phyloP scores from a whole-genome alignment of 2,113 vertebrate species.

The Phalacrocorax carbo region DNA sequence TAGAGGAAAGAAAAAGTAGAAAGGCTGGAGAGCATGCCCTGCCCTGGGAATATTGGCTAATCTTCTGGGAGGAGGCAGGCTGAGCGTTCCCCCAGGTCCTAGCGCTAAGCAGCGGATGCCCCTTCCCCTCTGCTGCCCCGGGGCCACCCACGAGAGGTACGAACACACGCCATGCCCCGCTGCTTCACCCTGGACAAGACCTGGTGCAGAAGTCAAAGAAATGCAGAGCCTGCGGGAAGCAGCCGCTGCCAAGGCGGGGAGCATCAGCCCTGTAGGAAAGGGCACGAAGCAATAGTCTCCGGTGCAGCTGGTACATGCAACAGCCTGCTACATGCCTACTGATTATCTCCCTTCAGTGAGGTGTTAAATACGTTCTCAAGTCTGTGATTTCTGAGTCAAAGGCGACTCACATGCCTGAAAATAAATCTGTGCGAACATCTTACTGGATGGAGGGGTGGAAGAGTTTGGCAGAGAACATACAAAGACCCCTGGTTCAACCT shows the following conservation, averaged over 20 bases:
- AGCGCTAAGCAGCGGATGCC: not conserved
- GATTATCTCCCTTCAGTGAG: fast-evolving
- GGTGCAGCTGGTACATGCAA: fast-evolving
- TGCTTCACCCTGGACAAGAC: not conserved
- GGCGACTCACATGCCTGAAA: not conserved
- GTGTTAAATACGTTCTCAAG: fast-evolving
- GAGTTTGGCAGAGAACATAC: not conserved
- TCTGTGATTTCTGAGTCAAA: not conserved
- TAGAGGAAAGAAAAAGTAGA: not conserved
- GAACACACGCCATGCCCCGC: fast-evolving
- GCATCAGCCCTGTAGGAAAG: fast-evolving
- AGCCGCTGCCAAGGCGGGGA: fast-evolving
- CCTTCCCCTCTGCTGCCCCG: not conserved
- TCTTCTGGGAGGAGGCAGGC: conserved; percentile 45
- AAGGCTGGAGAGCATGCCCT: conserved; percentile 1
- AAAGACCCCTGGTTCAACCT: not conserved
- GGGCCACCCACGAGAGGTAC: not conserved
- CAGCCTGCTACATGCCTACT: fast-evolving
- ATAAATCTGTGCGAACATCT: not conserved
- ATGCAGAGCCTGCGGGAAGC: fast-evolving
- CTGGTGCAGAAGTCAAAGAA: fast-evolving
- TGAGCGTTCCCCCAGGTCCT: not conserved
- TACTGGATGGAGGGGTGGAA: not conserved
- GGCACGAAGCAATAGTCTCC: fast-evolving
- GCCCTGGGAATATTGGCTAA: conserved; percentile 48